phyloP scores from a whole-genome alignment of 2,113 vertebrate species.

The Labeo rohita region DNA sequence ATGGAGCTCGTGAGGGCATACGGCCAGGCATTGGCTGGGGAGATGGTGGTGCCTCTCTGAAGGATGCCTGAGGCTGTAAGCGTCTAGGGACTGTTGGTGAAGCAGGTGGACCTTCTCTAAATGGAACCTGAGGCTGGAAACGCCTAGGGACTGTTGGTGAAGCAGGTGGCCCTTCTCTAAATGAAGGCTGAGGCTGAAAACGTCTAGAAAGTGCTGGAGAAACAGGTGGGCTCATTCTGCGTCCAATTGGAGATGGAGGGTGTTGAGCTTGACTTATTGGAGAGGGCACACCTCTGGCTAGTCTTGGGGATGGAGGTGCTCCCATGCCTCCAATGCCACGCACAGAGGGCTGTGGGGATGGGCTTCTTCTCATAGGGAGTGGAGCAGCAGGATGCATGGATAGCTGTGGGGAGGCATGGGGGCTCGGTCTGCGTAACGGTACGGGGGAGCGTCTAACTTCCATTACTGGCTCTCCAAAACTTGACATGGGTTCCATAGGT shows the following conservation, averaged over 20 bases:
- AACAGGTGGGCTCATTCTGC: slow-evolving; percentile 53
- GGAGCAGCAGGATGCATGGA: slow-evolving; percentile 56
- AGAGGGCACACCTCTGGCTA: slow-evolving; percentile 72
- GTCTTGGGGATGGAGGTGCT: slow-evolving; percentile 53
- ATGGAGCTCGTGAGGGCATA: slow-evolving; percentile 53
- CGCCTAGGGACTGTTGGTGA: slow-evolving; percentile 54
- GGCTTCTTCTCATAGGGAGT: slow-evolving; percentile 53
- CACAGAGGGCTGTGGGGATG: slow-evolving; percentile 69
- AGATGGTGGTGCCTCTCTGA: slow-evolving; percentile 51
- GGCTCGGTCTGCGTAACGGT: slow-evolving; percentile 58
- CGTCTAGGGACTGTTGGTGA: slow-evolving; percentile 56
- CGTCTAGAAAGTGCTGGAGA: slow-evolving; percentile 55
- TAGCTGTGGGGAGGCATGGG: slow-evolving; percentile 57
- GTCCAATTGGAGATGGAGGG: slow-evolving; percentile 55
- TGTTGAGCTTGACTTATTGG: slow-evolving; percentile 67
- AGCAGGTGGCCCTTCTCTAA: slow-evolving; percentile 50
- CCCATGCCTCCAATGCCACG: slow-evolving; percentile 60
- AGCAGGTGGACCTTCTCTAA: slow-evolving; percentile 52
- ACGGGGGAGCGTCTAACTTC: slow-evolving; percentile 62
- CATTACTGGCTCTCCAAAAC: slow-evolving; percentile 51
- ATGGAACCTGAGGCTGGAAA: slow-evolving; percentile 62
- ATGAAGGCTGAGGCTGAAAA: slow-evolving; percentile 63
- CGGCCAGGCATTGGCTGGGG: slow-evolving; percentile 59
- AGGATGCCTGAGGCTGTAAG: slow-evolving; percentile 63
- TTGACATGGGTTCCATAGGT: slow-evolving; percentile 17